A percentile compares a stretch with the other conserved stretches of the same genome.
Conservation (phyloP, 2,113 vertebrate species). For the Misgurnus anguillicaudatus region DNA sequence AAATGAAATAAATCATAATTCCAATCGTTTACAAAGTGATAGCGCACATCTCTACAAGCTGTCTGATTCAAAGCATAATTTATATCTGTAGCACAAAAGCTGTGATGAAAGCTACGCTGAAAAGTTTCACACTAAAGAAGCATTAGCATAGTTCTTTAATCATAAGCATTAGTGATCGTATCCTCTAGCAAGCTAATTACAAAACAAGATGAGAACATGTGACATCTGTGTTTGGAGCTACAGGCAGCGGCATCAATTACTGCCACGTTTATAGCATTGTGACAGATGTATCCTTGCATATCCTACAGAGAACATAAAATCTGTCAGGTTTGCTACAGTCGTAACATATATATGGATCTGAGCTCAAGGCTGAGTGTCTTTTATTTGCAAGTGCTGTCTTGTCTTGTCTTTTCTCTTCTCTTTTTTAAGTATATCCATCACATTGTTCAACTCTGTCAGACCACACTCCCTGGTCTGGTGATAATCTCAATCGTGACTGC, state of each 20-base stretch:
- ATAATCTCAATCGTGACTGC: slow-evolving; percentile 3
- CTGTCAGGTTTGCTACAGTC: not conserved
- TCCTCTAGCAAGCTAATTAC: not conserved
- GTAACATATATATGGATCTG: not conserved
- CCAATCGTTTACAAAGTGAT: too few species aligned
- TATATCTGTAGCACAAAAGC: not conserved
- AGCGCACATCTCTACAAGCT: too few species aligned
- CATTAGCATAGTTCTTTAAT: too few species aligned
- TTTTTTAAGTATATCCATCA: not conserved
- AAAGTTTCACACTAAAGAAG: too few species aligned
- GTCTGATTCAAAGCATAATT: too few species aligned
- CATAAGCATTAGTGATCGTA: too few species aligned
- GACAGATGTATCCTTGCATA: slow-evolving; percentile 10
- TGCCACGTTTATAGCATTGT: slow-evolving; percentile 11
- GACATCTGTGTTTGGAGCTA: not conserved
- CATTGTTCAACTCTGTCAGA: not conserved
- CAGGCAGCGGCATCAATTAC: not conserved
- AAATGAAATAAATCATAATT: not conserved
- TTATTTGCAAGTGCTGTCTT: not conserved
- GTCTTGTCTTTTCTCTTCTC: too few species aligned
- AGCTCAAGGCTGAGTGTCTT: slow-evolving; percentile 19
- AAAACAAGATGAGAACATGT: not conserved
- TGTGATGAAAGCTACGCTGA: not conserved
- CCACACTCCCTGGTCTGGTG: slow-evolving; percentile 18
- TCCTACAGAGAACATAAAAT: slow-evolving; percentile 9